These are phyloP conservation scores for Kryptopterus vitreolus DNA, from an alignment of 2,797 vertebrate genomes.

Conservation along the genomic window DNA sequence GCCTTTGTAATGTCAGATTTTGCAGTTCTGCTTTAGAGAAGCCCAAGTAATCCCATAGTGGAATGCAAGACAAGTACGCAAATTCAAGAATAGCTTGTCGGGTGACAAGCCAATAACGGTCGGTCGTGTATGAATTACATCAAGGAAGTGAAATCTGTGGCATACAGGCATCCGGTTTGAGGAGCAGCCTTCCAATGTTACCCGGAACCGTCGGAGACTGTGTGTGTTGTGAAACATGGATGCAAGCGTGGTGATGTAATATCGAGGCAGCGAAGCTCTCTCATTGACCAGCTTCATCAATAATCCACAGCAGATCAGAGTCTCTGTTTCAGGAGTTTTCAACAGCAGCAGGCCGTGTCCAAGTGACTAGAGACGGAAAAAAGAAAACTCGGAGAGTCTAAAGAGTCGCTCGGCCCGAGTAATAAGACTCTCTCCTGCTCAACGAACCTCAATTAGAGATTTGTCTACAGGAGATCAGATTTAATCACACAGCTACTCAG, in stretches of 20 bases:
- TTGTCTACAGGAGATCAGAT: slow-evolving; percentile 27
- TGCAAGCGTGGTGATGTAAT: slow-evolving; percentile 23
- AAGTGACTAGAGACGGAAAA: background rate
- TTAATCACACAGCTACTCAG: slow-evolving; percentile 18
- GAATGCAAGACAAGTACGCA: background rate
- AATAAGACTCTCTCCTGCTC: slow-evolving; percentile 27
- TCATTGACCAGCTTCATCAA: slow-evolving; percentile 46
- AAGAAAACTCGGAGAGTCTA: slow-evolving; percentile 7
- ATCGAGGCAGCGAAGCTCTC: slow-evolving; percentile 22
- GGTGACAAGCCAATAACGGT: background rate
- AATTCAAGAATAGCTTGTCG: background rate
- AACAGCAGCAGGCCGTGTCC: slow-evolving; percentile 33
- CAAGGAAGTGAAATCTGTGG: background rate
- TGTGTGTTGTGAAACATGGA: slow-evolving; percentile 4
- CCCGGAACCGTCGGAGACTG: background rate
- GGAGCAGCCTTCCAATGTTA: background rate
- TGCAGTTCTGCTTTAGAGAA: background rate
- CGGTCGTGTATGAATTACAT: background rate
- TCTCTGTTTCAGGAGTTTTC: slow-evolving; percentile 40
- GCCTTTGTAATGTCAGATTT: background rate
- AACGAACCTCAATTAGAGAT: slow-evolving; percentile 23
- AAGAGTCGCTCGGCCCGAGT: slow-evolving; percentile 22
- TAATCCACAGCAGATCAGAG: slow-evolving; percentile 43
- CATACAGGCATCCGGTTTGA: background rate
- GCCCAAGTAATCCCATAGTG: background rate